Evolutionary conservation across 2,888 invertebrate species (phyloP).

Genomic region (Melipona bicolor): DNA sequence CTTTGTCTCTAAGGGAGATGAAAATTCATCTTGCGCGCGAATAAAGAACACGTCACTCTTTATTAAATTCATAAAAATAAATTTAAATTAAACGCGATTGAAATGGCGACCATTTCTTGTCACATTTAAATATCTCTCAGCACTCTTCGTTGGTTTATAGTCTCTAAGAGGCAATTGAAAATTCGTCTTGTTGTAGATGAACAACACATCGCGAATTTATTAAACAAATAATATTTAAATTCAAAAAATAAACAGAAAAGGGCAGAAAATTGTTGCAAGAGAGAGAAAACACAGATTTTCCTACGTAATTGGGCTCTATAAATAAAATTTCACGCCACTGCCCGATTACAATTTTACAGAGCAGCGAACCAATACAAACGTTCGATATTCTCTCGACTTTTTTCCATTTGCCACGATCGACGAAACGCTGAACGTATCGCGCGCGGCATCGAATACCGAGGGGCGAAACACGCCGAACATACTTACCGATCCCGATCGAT

Average conservation of each 20-base stretch:
- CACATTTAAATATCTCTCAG: not conserved
- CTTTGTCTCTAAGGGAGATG: not conserved
- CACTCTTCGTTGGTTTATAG: not conserved
- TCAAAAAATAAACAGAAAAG: no score
- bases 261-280: no score
- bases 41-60: no score
- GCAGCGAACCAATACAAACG: no score
- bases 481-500: not conserved
- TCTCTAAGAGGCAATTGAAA: not conserved
- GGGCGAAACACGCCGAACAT: not conserved
- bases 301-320: no score
- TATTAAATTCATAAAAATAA: no score
- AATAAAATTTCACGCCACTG: not conserved
- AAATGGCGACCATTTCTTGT: not conserved
- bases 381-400: not conserved
- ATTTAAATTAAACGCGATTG: not conserved
- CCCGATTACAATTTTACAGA: not conserved
- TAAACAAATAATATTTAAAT: no score
- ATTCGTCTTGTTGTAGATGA: not conserved
- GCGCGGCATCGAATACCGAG: constrained; percentile 26
- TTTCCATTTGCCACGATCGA: constrained; percentile 1
- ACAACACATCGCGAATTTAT: not conserved
- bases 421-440: not conserved
- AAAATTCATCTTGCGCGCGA: not conserved
- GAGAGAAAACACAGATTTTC: no score